A percentile compares a stretch with the other conserved stretches of the same genome.
Evolutionary conservation across 2,113 vertebrate species (phyloP).

Genomic region (Aplodontia rufa): DNA sequence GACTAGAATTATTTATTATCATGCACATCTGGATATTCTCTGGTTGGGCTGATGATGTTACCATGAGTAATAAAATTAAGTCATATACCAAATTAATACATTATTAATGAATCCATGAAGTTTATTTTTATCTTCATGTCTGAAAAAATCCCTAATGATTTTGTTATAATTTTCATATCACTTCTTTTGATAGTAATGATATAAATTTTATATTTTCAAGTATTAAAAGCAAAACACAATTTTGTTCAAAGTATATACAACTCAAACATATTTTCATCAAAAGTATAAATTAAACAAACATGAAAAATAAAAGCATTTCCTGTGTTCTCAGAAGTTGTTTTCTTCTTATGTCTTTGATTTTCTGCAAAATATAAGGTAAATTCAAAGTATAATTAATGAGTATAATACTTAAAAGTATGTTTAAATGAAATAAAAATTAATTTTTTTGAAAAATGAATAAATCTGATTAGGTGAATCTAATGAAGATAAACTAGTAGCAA

Average conservation of each 20-base stretch:
- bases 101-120: neutral
- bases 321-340: neutral
- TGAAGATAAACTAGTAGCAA: neutral
- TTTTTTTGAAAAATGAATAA: neutral
- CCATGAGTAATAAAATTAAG: conserved; percentile 29
- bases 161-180: neutral
- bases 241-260: neutral
- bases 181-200: neutral
- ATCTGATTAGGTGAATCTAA: neutral
- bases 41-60: neutral
- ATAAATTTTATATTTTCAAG: conserved; percentile 8
- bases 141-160: neutral
- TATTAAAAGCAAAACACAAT: conserved; percentile 4
- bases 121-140: neutral
- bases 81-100: neutral
- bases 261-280: conserved; percentile 16
- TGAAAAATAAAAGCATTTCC: neutral
- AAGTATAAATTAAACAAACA: neutral
- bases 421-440: neutral
- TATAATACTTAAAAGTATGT: neutral
- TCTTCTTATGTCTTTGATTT: neutral
- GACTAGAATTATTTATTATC: neutral
- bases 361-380: neutral
- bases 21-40: neutral
- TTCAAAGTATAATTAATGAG: neutral